Conservation (phyloP, 2,888 invertebrate species). For the Hylaea fasciaria region DNA sequence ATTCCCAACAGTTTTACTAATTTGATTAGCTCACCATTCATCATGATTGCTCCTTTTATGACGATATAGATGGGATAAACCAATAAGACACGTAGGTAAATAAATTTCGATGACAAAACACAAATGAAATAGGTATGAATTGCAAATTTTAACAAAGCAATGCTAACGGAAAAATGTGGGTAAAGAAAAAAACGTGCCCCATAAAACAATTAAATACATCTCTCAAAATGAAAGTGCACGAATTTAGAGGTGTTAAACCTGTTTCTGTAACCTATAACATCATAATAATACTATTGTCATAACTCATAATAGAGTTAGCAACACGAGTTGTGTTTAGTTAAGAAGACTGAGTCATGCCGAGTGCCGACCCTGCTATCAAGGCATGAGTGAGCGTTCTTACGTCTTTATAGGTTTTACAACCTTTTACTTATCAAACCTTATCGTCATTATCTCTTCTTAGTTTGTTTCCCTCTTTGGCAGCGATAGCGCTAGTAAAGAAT, state of each 20-base stretch:
- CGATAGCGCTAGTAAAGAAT: conserved; percentile 45
- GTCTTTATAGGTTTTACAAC: conserved; percentile 17
- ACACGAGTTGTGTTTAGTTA: neutral
- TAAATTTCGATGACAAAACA: no score
- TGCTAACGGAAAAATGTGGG: no score
- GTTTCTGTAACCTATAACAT: conserved; percentile 3
- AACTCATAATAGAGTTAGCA: neutral
- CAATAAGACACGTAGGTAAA: no score
- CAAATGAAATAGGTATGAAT: no score
- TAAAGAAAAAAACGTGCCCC: neutral
- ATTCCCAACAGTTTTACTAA: neutral
- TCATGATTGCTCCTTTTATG: no score
- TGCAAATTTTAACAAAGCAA: no score
- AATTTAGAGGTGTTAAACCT: neutral
- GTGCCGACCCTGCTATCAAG: neutral
- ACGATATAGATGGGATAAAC: no score
- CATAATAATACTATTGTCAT: neutral
- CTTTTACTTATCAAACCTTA: conserved; percentile 23
- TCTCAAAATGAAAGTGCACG: neutral
- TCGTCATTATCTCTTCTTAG: conserved; percentile 31
- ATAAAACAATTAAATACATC: neutral
- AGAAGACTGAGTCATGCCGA: conserved; percentile 6
- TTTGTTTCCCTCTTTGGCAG: conserved; percentile 37
- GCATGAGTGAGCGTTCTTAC: conserved; percentile 10
- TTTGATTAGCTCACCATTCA: neutral